phyloP scores from a whole-genome alignment of 2,888 invertebrate species.

The Hydrotaea diabolus region DNA sequence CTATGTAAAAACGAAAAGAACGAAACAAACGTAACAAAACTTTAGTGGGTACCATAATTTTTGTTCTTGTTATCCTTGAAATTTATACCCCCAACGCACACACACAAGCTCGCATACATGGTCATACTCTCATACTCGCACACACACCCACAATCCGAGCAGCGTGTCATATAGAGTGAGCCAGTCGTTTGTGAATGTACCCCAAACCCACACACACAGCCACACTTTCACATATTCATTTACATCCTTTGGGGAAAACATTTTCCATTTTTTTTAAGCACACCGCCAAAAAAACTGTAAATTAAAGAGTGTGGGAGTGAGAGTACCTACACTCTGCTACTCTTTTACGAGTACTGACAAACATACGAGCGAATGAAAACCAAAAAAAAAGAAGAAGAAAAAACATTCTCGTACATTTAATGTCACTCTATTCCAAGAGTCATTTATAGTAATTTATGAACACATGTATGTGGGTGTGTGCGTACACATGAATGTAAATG shows the following conservation, averaged over 20 bases:
- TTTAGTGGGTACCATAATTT: constrained; percentile 60
- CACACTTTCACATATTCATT: constrained; percentile 23
- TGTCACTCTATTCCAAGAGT: constrained; percentile 55
- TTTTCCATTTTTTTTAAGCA: background rate
- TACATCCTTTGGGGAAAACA: constrained; percentile 57
- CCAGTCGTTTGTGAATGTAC: background rate
- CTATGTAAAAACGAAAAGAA: constrained; percentile 50
- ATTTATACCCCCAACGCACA: constrained; percentile 42
- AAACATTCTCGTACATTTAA: no score
- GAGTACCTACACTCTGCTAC: background rate
- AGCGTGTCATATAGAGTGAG: background rate
- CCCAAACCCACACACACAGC: background rate
- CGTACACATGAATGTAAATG: constrained; percentile 46
- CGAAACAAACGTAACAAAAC: constrained; percentile 24
- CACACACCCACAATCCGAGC: background rate
- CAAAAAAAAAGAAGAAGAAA: no score
- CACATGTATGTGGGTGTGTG: background rate
- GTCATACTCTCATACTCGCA: no score
- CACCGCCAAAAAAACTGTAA: background rate
- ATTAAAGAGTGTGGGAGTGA: background rate
- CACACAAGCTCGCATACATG: background rate
- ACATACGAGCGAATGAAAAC: background rate
- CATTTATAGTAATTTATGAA: constrained; percentile 45
- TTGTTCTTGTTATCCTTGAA: constrained; percentile 65
- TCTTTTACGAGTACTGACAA: no score